Conservation (phyloP, 2,113 vertebrate species). For the Murina feae region DNA sequence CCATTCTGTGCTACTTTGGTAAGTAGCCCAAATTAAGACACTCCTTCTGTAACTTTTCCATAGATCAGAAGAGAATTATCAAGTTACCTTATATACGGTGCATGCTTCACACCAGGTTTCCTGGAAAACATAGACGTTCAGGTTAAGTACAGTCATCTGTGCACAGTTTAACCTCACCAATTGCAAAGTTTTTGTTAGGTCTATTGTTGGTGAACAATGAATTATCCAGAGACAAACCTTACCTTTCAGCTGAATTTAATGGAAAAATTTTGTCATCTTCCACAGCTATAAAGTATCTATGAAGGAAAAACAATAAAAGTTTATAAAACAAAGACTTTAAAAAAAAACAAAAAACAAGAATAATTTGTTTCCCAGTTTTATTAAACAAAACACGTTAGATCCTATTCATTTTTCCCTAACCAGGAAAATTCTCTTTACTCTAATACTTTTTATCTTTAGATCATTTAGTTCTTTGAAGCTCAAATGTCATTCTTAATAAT, state of each 20-base stretch:
- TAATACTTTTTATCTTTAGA: not conserved
- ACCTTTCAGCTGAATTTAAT: conserved; percentile 85
- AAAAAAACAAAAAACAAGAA: not conserved
- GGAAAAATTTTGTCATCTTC: conserved; percentile 85
- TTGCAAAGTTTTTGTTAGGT: not conserved
- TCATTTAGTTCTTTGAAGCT: not conserved
- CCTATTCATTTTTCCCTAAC: not conserved
- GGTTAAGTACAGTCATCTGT: not conserved
- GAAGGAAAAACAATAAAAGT: conserved; percentile 23
- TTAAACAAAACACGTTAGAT: not conserved
- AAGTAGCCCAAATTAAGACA: not conserved
- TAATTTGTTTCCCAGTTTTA: not conserved
- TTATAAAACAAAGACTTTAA: not conserved
- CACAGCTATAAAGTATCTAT: conserved; percentile 91
- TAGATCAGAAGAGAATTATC: not conserved
- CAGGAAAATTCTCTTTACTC: not conserved
- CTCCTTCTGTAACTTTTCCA: not conserved
- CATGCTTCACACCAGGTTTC: conserved; percentile 77
- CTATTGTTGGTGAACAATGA: not conserved
- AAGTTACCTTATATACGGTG: conserved; percentile 92
- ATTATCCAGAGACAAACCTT: conserved; percentile 64
- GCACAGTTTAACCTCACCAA: not conserved
- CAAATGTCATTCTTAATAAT: not conserved
- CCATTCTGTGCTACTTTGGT: not conserved
- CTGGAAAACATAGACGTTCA: conserved; percentile 67